Evolutionary conservation across 2,888 invertebrate species (phyloP), one percentile per base, ranked within the genome.

Genomic region (Lasioglossum oenotherae): DNA sequence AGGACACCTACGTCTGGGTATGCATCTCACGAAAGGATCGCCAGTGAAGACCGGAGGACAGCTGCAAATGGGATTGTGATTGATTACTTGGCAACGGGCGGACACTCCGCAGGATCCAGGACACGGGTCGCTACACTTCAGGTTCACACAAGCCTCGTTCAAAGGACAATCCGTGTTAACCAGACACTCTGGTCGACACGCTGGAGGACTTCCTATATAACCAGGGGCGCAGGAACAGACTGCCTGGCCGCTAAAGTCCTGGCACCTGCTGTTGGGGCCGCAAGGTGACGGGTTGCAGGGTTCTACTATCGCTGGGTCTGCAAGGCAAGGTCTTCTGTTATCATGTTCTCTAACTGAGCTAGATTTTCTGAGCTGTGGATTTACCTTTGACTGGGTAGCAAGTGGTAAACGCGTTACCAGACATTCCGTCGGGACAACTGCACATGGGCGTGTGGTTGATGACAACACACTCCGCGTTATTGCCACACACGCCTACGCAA

Each of bases 401-500:
- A 81, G 96, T 95, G 53, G 96, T 95, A 92, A 98, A 97, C n/a
- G 98, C 97, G 94, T 97, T 97, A 74, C 98, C 97, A 41, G 96
- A 96, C 95, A 96, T 97, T 72, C 96, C 97, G 77, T 94, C 92
- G 19, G 95, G 95, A 91, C 96, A 96, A 88, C 95, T 95, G 89
- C 97, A 97, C 91, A 96, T 96, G 1, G 97, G 96, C 74, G 96
- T 95, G 88, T 96, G 98, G 93, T 98, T 98, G 87, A 97, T 96
- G 41, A 97, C 97, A 92, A 97, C 96, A 93, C 98, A 98, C 86
- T 97, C 96, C 2, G 98, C 97, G 93, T 97, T 97, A 77, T 96
- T 95, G 19, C 98, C 98, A 93, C 98, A 98, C 92, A 97, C 97
- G 87, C 97, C 97, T 35, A 96, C 96, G 91, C 98, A 98, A 8